phyloP scores from a whole-genome alignment of 2,797 vertebrate species.

The Squalus acanthias region DNA sequence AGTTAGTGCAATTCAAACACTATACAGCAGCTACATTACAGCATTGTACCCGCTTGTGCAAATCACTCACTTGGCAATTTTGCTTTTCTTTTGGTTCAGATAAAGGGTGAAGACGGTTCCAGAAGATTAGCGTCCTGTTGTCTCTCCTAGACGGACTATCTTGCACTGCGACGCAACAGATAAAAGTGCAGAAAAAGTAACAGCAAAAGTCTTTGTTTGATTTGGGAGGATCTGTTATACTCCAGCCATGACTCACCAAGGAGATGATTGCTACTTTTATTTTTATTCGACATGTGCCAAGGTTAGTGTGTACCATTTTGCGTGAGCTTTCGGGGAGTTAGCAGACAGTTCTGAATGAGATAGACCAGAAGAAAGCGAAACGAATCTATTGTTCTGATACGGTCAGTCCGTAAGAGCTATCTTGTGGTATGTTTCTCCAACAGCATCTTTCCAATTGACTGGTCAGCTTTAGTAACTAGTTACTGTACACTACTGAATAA shows the following conservation, averaged over 20 bases:
- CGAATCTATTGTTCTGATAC: not conserved
- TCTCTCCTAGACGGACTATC: not conserved
- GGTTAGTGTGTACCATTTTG: conserved; percentile 53
- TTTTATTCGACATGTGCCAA: conserved; percentile 92
- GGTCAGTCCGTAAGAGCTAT: not conserved
- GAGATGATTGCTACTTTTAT: conserved; percentile 95
- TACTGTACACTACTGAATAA: not conserved
- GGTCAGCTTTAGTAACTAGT: not conserved
- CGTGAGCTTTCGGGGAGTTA: not conserved
- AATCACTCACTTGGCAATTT: not conserved
- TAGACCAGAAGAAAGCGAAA: not conserved
- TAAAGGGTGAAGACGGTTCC: not conserved
- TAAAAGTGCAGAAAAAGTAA: not conserved
- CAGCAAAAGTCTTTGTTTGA: not conserved
- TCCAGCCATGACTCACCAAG: conserved; percentile 74
- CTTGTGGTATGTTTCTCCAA: not conserved
- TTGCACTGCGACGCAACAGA: not conserved
- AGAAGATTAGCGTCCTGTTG: not conserved
- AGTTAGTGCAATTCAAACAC: not conserved
- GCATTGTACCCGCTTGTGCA: not conserved
- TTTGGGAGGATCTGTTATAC: not conserved
- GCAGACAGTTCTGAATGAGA: not conserved
- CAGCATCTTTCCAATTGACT: not conserved
- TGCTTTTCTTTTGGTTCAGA: not conserved
- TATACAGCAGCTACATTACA: not conserved